Evolutionary conservation across 2,888 invertebrate species (phyloP).

Genomic region (Gibbula magus): DNA sequence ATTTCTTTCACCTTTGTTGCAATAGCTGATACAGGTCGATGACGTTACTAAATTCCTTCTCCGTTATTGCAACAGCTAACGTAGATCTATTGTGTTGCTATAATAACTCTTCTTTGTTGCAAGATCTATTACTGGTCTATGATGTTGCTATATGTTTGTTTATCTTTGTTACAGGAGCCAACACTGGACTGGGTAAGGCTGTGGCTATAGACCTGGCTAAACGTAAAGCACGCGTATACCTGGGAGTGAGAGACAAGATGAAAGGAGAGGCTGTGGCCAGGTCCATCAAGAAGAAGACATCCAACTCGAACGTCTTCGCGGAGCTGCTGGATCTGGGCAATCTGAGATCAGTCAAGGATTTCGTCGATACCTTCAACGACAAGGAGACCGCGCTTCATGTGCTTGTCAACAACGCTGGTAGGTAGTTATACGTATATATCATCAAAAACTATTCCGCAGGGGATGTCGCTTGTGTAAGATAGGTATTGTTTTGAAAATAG

Average conservation of each 20-base stretch:
- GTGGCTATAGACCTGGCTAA: slow-evolving; percentile 84
- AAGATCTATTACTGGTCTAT: too few species aligned
- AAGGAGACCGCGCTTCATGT: slow-evolving; percentile 69
- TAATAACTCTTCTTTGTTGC: neutral
- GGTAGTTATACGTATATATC: neutral
- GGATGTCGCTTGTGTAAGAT: too few species aligned
- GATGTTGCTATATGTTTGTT: neutral
- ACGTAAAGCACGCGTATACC: slow-evolving; percentile 70
- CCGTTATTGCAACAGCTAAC: neutral
- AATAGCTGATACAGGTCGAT: neutral
- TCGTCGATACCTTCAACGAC: slow-evolving; percentile 66
- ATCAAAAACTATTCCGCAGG: neutral
- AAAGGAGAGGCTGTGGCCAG: slow-evolving; percentile 72
- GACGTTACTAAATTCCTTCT: neutral
- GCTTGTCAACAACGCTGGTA: slow-evolving; percentile 75
- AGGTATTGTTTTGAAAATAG: neutral
- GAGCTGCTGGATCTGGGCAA: slow-evolving; percentile 70
- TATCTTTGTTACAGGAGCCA: slow-evolving; percentile 84
- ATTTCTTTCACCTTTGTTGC: too few species aligned
- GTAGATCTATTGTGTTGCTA: neutral
- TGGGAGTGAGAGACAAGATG: slow-evolving; percentile 70
- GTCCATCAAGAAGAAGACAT: slow-evolving; percentile 66
- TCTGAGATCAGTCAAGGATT: slow-evolving; percentile 68
- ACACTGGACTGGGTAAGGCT: slow-evolving; percentile 88
- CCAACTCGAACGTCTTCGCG: slow-evolving; percentile 68